Evolutionary conservation across 2,797 vertebrate genomes (phyloP), one percentile per base, ranked within the genome.

Genomic region (Taenioides sp.): DNA sequence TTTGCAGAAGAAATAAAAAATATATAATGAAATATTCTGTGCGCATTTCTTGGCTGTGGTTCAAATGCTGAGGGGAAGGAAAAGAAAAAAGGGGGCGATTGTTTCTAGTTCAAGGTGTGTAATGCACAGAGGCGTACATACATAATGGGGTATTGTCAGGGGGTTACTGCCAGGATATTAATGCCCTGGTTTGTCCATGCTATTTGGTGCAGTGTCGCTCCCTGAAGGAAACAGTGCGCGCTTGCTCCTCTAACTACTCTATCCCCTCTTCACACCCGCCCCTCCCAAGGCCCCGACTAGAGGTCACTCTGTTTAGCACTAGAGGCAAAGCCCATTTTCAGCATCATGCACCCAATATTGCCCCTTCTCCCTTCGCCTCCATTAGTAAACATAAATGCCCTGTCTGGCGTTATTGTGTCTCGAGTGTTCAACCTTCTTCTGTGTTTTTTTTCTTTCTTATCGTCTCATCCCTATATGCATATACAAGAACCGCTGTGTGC

Each of bases 91-190:
- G 85, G 81, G 80, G 74, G 79, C 82, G 71, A 90, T 92, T 93
- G 91, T 93, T 92, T 92, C 90, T 91, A 92, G 88, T 91, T 93
- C 87, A 91, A 91, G 87, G 90, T 93, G 92, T 92, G 88, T 89
- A 91, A 92, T 92, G 86, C 88, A 92, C 90, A 88, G 87, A 86
- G 88, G 83, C 89, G 86, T 92, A 86, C 90, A 92, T 92, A 91
- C 83, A 91, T 93, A 93, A 94, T 91, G 87, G 92, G 78, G 75
- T 93, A 92, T 93, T 92, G 90, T 93, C 92, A 91, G 81, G 90
- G 87, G 92, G 87, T 90, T 92, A 88, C 87, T 84, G 86, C 79
- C 79, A 81, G 84, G 90, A 93, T 94, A 94, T 94, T 94, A 94
- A 94, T 94, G 91, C 87, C 76, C 75, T 88, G 89, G 87, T 91